Evolutionary conservation across 2,113 vertebrate species (phyloP), one percentile per base, ranked within the genome.

Genomic region (Malurus melanocephalus): DNA sequence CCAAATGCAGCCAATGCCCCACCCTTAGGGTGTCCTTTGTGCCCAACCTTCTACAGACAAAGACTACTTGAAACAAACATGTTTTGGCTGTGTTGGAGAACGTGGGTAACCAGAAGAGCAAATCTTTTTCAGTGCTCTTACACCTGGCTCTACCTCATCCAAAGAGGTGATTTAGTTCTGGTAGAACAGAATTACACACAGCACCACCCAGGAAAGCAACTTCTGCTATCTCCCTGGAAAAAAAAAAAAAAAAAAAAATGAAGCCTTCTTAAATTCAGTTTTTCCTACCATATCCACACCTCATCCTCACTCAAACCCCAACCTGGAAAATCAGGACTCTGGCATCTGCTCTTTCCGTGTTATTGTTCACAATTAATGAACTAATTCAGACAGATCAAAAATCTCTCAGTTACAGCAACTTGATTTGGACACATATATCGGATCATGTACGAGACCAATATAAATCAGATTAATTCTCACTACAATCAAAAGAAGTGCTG

Each of bases 401-500:
- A 59, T 49, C 32, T 67, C 30, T 32, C 67, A 13, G 15, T 69
- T 77, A 38, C 17, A 89, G n/a, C 69, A 5, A 6, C 22, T 59
- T 48, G 43, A 51, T 77, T 82, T 64, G 43, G 30, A 33, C 49
- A 32, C 24, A 15, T 62, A 27, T 87, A 27, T 87, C 64, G 85
- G 72, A 71, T 87, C 64, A 28, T 66, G 77, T 32, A 76, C 26
- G 62, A 89, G 33, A 30, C 59, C 43, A n/a, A 15, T 35, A 77
- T 71, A 89, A 89, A 83, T 78, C 82, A 67, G 72, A 43, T 66
- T 61, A 51, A 48, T 81, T 73, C 59, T 80, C 21, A 51, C 62
- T 66, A 65, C 92, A 93, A 90, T 87, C 86, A 80, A 55, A 83
- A 72, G 61, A 64, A 56, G 46, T 57, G 42, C 53, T 92, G 51